A percentile compares a stretch with the other conserved stretches of the same genome.
Conservation (phyloP, 2,113 vertebrate genomes). For the Lasiurus cinereus region DNA sequence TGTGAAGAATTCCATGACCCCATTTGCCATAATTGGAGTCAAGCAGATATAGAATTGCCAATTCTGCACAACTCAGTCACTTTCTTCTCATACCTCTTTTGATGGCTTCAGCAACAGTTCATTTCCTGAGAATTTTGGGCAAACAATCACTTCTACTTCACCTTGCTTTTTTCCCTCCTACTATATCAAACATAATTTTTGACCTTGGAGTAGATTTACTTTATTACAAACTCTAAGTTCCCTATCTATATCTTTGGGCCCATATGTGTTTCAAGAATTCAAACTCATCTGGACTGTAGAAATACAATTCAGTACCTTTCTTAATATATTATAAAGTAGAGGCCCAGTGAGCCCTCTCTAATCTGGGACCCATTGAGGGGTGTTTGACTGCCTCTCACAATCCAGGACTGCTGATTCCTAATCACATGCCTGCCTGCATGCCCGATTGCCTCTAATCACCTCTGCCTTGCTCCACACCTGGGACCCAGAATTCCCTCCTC, state of each 20-base stretch:
- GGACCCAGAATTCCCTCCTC: no score
- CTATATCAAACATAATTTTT: neutral
- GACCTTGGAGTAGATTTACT: neutral
- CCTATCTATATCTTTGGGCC: neutral
- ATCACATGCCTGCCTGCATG: no score
- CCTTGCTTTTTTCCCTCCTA: neutral
- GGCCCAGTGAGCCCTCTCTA: no score
- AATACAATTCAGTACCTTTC: neutral
- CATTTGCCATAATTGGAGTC: neutral
- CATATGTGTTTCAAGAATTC: neutral
- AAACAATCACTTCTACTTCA: neutral
- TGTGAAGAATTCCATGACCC: slow-evolving; percentile 47
- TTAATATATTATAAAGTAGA: neutral
- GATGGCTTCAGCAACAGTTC: neutral
- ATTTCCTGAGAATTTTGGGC: neutral
- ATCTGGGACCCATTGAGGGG: no score
- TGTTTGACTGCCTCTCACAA: no score
- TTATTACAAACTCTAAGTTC: neutral
- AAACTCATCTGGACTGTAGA: neutral
- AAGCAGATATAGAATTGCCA: neutral
- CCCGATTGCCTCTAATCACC: no score
- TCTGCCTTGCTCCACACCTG: no score
- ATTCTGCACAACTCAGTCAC: neutral
- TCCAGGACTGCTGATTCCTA: no score
- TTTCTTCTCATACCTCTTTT: neutral